These are phyloP conservation scores for Antheraea yamamai DNA, from an alignment of 2,888 invertebrate genomes.

Conservation along the genomic window DNA sequence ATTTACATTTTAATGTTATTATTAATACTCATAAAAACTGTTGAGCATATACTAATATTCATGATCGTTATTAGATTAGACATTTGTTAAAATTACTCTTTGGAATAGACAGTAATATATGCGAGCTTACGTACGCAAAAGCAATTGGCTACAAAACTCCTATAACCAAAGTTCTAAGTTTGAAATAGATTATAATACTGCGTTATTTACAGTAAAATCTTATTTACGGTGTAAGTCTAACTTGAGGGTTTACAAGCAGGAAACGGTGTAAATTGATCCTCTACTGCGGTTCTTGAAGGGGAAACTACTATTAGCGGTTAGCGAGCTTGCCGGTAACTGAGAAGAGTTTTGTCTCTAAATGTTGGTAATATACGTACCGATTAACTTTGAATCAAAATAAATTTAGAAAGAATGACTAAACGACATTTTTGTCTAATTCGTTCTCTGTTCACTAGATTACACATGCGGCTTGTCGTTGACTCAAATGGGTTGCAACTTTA, in stretches of 20 bases:
- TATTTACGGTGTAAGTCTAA: slow-evolving; percentile 20
- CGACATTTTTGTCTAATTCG: not conserved
- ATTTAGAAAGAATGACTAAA: not conserved
- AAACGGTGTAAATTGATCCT: slow-evolving; percentile 34
- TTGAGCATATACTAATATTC: not conserved
- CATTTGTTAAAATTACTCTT: not conserved
- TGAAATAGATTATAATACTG: not conserved
- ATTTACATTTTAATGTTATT: too few species aligned
- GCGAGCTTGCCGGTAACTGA: slow-evolving; percentile 21
- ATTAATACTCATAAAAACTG: not conserved
- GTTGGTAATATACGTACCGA: not conserved
- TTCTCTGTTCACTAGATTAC: too few species aligned
- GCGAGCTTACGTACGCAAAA: not conserved
- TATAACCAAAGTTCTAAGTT: not conserved
- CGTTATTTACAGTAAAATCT: not conserved
- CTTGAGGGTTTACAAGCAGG: slow-evolving; percentile 28
- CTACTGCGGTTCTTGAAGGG: slow-evolving; percentile 32
- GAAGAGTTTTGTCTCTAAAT: not conserved
- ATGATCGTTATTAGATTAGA: not conserved
- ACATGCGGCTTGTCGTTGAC: too few species aligned
- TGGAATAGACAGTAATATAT: not conserved
- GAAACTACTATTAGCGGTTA: slow-evolving; percentile 35
- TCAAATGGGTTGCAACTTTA: too few species aligned
- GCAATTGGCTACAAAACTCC: not conserved
- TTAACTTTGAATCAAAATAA: not conserved